Conservation (phyloP, 2,888 invertebrate species). For the Molorchus minor region DNA sequence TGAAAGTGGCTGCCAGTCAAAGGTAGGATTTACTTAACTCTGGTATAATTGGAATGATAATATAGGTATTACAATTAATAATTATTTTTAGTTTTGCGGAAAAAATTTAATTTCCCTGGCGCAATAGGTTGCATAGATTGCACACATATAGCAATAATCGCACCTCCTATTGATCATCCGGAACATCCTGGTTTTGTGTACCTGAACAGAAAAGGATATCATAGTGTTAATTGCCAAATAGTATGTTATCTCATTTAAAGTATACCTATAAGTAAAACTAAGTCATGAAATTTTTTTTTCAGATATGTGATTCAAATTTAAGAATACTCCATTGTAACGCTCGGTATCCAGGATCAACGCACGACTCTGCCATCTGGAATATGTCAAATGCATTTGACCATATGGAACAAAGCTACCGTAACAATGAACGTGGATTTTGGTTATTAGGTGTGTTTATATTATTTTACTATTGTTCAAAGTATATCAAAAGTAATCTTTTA, state of each 20-base stretch:
- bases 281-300: too few species aligned
- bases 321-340: slow-evolving; percentile 19
- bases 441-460: neutral
- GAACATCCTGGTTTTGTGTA: slow-evolving; percentile 2
- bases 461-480: neutral
- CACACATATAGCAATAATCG: slow-evolving; percentile 3
- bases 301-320: slow-evolving; percentile 18
- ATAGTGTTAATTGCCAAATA: too few species aligned
- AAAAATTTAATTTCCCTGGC: too few species aligned
- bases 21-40: neutral
- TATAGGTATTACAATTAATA: too few species aligned
- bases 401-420: neutral
- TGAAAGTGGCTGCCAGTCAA: neutral
- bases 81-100: too few species aligned
- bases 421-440: slow-evolving; percentile 6
- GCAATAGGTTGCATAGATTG: neutral
- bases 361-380: slow-evolving; percentile 24
- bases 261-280: too few species aligned
- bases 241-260: too few species aligned
- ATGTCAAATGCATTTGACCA: slow-evolving; percentile 7
- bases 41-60: too few species aligned
- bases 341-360: slow-evolving; percentile 21
- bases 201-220: slow-evolving; percentile 24
- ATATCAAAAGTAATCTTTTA: too few species aligned
- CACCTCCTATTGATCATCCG: slow-evolving; percentile 3